Evolutionary conservation across 1,140 invertebrate genomes (phyloP).

Genomic region (Drosophila simulans): DNA sequence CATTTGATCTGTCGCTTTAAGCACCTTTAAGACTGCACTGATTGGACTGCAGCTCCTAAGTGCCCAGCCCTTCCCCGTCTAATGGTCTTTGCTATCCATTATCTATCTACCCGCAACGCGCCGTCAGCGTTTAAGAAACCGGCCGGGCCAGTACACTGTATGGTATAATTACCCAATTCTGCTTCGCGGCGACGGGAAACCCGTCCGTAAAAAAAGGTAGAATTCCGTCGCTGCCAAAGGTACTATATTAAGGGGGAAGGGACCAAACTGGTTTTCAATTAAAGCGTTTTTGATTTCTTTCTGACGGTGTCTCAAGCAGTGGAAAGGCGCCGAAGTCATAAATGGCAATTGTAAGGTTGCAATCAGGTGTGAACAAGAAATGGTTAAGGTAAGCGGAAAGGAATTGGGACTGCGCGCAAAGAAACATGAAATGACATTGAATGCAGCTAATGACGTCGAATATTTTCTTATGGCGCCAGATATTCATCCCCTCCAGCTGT

Average conservation of each 20-base stretch:
- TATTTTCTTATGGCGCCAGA: constrained; percentile 42
- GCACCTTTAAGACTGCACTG: constrained; percentile 49
- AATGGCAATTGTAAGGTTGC: constrained; percentile 49
- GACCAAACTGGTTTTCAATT: constrained; percentile 76
- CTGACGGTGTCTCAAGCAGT: constrained; percentile 4
- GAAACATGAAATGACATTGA: constrained; percentile 45
- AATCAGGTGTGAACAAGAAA: constrained; percentile 73
- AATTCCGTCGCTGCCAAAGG: constrained; percentile 14
- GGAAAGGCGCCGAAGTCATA: constrained; percentile 3
- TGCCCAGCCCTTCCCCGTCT: constrained; percentile 29
- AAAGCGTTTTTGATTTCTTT: constrained; percentile 61
- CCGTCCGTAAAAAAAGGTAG: constrained; percentile 19
- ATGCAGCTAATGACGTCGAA: constrained; percentile 76
- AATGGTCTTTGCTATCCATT: constrained; percentile 59
- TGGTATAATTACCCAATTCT: constrained; percentile 62
- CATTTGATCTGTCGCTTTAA: constrained; percentile 39
- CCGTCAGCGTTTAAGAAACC: constrained; percentile 40
- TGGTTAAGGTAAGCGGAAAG: constrained; percentile 9
- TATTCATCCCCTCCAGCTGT: constrained; percentile 21
- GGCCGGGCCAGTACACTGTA: constrained; percentile 16
- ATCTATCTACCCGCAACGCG: constrained; percentile 18
- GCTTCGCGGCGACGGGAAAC: constrained; percentile 2
- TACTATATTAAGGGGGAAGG: constrained; percentile 8
- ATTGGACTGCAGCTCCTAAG: constrained; percentile 3
- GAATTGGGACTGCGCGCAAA: background rate